Base-by-base conservation (phyloP, 2,888 invertebrate genomes). In the Philopedon plagiatum region DNA sequence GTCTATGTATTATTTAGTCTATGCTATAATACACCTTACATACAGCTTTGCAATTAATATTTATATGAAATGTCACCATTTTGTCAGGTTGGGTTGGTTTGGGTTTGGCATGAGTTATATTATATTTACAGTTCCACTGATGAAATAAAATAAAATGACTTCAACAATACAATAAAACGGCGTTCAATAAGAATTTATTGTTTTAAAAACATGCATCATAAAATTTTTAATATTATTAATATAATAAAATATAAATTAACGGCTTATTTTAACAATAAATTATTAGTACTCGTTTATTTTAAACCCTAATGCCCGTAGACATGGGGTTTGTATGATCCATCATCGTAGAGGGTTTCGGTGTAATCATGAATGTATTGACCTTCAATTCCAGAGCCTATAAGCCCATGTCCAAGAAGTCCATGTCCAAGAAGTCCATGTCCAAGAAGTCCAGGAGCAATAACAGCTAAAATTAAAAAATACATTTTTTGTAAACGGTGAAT, bases 241-340 rank as follows among this genome's bases (percentile, higher is more conserved):
- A 32, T 8, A 39, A 51, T 37, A 21, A 51, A 9, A 37, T 23
- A n/a, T n/a, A n/a, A n/a, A n/a, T n/a, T n/a, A n/a, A n/a, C n/a
- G n/a, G n/a, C n/a, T n/a, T n/a, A n/a, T n/a, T n/a, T n/a, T 18
- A 19, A 61, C 46, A 37, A 15, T 39, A 51, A 9, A 26, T 1
- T 26, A 62, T 63, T 51, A 63, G 63, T 63, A 51, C 63, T 1
- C 51, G 19, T 13, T n/a, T 23, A 9, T 41, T 19, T 39, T 34
- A 34, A 56, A 15, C 23, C 49, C 75, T 76, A 77, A 66, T 76
- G 74, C 49, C 74, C 76, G 56, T 76, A 67, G n/a, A 69, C 62
- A 32, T 70, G 73, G 23, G 80, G 81, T 76, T 77, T 81, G 79
- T 81, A 81, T n/a, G 80, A 80, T 19, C 81, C 81, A 67, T 81